Conservation (phyloP, 2,888 invertebrate genomes). For the Diadromus collaris region DNA sequence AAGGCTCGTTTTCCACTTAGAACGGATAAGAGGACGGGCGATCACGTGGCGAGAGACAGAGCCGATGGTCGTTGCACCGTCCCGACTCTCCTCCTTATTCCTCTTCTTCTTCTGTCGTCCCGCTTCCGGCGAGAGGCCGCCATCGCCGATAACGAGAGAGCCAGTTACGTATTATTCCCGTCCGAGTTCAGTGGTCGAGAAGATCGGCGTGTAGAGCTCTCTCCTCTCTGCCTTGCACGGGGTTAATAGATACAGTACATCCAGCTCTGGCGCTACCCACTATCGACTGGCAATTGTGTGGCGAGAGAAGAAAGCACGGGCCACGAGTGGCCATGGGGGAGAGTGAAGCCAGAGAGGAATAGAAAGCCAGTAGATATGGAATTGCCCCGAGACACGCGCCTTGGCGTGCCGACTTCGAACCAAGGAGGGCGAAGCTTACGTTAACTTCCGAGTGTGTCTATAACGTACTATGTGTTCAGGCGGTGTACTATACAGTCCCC, state of each 20-base stretch:
- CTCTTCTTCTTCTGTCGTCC: constrained; percentile 32
- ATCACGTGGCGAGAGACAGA: background rate
- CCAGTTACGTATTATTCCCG: constrained; percentile 33
- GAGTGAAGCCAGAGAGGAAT: constrained; percentile 36
- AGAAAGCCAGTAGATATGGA: constrained; percentile 68
- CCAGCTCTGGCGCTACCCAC: background rate
- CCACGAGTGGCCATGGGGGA: constrained; percentile 11
- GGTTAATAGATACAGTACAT: constrained; percentile 29
- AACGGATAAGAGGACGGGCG: background rate
- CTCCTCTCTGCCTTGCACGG: background rate
- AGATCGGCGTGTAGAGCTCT: constrained; percentile 18
- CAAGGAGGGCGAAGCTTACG: constrained; percentile 68
- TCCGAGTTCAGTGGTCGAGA: constrained; percentile 36
- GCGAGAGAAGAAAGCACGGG: constrained; percentile 24
- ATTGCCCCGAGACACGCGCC: constrained; percentile 77
- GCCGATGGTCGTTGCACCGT: background rate
- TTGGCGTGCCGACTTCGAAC: constrained; percentile 71
- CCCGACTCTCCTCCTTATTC: constrained; percentile 30
- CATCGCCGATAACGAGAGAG: constrained; percentile 37
- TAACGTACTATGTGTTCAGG: constrained; percentile 25
- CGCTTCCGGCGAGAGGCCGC: constrained; percentile 11
- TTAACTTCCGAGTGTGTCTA: constrained; percentile 73
- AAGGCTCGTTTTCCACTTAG: constrained; percentile 1
- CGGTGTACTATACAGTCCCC: constrained; percentile 12
- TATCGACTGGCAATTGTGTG: constrained; percentile 23